A percentile compares a stretch with the other conserved stretches of the same genome.
phyloP scores from a whole-genome alignment of 2,797 vertebrate genomes.

The Natrix natrix region DNA sequence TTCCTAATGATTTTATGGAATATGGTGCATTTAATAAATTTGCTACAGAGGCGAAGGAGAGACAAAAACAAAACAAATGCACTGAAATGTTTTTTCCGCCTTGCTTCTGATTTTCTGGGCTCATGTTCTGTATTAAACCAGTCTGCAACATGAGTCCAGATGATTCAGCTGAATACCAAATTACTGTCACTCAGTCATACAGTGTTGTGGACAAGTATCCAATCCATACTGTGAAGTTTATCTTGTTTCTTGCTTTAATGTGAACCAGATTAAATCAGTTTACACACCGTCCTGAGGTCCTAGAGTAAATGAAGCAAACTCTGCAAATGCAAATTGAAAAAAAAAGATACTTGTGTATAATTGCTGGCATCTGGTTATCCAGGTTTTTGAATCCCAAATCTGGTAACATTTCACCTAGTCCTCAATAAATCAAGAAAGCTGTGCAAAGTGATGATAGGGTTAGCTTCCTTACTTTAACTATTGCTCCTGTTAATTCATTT shows the following conservation, averaged over 20 bases:
- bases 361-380: background rate
- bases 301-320: background rate
- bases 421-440: background rate
- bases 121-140: background rate
- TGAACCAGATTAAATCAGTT: background rate
- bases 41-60: background rate
- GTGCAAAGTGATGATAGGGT: background rate
- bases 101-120: background rate
- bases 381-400: background rate
- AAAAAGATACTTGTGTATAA: background rate
- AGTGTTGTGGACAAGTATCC: background rate
- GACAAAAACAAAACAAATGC: background rate
- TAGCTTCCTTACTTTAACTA: background rate
- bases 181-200: background rate
- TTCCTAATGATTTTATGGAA: background rate
- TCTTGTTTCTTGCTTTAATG: background rate
- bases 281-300: background rate
- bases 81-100: background rate
- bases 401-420: background rate
- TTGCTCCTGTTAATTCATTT: constrained; percentile 20
- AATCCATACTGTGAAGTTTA: background rate
- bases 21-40: background rate
- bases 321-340: background rate
- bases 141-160: background rate
- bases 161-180: background rate